Evolutionary conservation across 2,888 invertebrate species (phyloP), one percentile per base, ranked within the genome.

Genomic region (Lasioglossum oenotherae): DNA sequence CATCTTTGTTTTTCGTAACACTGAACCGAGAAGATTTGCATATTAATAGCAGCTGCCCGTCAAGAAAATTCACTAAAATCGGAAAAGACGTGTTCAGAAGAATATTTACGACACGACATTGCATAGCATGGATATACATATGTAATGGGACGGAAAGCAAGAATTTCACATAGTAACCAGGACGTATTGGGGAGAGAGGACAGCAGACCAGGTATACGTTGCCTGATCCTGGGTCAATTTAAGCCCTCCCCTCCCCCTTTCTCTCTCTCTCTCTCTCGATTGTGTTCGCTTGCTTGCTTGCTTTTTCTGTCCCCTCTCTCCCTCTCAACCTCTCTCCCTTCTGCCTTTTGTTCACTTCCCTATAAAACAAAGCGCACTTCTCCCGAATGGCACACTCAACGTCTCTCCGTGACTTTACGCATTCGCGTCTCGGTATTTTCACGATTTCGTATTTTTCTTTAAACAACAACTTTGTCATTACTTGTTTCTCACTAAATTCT

Each of bases 11-110:
- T 92, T 91, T 91, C 89, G 80, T 90, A 88, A 91, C 86, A 78
- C 16, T 27, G 46, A 35, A 49, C 49, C 38, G 73, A 81, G 81
- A 44, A 76, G 74, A 94, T 94, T 94, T 92, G 86, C 94, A 94
- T 94, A 92, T 93, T 94, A 94, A 94, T 94, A 89, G 92, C 89
- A 35, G 4, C 35, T 85, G 88, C 90, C 90, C 89, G 86, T 91
- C 91, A 86, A 74, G 80, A 35, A 71, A 81, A 76, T 77, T n/a
- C 14, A 35, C 14, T 80, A 35, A 74, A 81, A 83, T 31, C 46
- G 46, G 83, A 49, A 23, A 27, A 38, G 81, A 87, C 81, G 57
- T n/a, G 80, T 35, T 27, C 41, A 35, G 69, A 79, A 77, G 90
- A 84, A 77, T 78, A 87, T 80, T 74, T 44, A 88, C 85, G 81